phyloP scores from a whole-genome alignment of 2,113 vertebrate species.

The Chlamydotis undulata region DNA sequence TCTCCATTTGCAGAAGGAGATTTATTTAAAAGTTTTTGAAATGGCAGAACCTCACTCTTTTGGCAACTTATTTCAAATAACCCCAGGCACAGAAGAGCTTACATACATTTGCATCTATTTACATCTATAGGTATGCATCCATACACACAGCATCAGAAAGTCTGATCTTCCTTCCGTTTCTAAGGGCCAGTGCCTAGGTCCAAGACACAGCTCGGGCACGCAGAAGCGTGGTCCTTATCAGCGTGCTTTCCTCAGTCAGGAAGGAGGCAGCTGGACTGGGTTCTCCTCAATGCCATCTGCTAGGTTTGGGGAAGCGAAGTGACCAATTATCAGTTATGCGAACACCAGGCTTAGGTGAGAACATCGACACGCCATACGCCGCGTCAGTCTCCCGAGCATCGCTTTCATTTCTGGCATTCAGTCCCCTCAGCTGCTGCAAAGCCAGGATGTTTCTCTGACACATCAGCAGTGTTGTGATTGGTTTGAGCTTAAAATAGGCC shows the following conservation, averaged over 20 bases:
- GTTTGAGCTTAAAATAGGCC: constrained; percentile 52
- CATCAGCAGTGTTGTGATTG: constrained; percentile 44
- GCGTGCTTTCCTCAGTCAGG: fast-evolving
- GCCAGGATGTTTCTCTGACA: constrained; percentile 50
- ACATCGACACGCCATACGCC: neutral
- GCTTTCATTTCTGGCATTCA: neutral
- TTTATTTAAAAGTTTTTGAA: neutral
- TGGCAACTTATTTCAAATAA: neutral
- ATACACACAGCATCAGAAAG: neutral
- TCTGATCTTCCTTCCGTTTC: neutral
- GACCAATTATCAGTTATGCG: neutral
- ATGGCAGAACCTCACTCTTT: neutral
- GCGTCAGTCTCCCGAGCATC: neutral
- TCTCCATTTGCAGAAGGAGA: neutral
- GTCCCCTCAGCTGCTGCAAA: constrained; percentile 32
- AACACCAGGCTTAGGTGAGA: constrained; percentile 2
- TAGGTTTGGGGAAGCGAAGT: neutral
- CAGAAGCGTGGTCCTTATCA: neutral
- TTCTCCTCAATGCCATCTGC: neutral
- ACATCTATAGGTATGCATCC: neutral
- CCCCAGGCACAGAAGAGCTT: neutral
- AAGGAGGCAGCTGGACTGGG: neutral
- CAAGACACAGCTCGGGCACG: neutral
- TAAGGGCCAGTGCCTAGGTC: neutral
- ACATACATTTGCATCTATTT: neutral